Evolutionary conservation across 2,113 vertebrate genomes (phyloP).

Genomic region (Odontophorus gujanensis): DNA sequence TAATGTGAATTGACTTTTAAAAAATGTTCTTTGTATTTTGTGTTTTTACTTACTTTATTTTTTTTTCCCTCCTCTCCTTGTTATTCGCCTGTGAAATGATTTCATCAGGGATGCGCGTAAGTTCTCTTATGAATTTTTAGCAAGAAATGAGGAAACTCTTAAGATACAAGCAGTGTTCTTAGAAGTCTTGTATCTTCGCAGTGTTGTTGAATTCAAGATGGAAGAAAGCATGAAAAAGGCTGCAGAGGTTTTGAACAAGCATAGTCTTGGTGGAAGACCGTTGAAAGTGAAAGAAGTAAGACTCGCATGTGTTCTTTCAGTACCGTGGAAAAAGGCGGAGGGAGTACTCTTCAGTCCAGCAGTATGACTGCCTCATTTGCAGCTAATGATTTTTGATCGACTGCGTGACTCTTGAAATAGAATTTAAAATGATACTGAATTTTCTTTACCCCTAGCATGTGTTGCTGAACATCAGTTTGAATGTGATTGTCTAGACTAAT

Average conservation of each 20-base stretch:
- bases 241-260: conserved; percentile 96
- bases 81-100: conserved; percentile 25
- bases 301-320: conserved; percentile 15
- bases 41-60: conserved; percentile 59
- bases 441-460: not conserved
- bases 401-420: not conserved
- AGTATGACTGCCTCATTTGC: not conserved
- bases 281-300: conserved; percentile 96
- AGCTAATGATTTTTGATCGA: not conserved
- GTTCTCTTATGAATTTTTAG: conserved; percentile 70
- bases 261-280: conserved; percentile 93
- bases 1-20: conserved; percentile 53
- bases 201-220: conserved; percentile 97
- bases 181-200: conserved; percentile 65
- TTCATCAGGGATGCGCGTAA: conserved; percentile 94
- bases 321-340: not conserved
- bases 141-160: not conserved
- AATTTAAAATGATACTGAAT: not conserved
- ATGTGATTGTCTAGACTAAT: not conserved
- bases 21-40: not conserved
- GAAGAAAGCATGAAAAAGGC: conserved; percentile 98
- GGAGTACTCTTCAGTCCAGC: not conserved
- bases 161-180: not conserved
- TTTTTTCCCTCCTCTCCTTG: conserved; percentile 49
- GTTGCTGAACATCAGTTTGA: not conserved